Evolutionary conservation across 2,888 invertebrate species (phyloP).

Genomic region (Siphlonurus alternatus): DNA sequence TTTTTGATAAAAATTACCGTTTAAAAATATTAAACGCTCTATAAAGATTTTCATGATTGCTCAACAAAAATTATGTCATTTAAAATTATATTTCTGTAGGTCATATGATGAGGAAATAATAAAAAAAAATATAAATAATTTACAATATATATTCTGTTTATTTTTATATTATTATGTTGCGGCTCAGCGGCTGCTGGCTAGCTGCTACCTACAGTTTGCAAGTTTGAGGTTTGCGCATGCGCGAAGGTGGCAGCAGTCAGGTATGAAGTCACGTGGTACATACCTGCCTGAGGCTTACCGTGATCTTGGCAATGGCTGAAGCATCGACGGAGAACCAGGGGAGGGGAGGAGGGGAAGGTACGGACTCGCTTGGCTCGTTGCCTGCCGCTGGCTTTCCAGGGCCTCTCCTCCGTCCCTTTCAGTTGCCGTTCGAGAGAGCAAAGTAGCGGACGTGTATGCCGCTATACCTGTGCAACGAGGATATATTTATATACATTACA

Average conservation of each 20-base stretch:
- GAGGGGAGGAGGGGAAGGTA: background rate
- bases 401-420: background rate
- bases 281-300: background rate
- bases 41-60: no score
- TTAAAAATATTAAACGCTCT: no score
- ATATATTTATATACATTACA: background rate
- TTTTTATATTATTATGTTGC: background rate
- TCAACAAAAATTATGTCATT: no score
- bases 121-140: background rate
- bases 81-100: background rate
- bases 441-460: background rate
- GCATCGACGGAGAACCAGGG: background rate
- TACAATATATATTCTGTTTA: background rate
- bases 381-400: background rate
- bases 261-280: background rate
- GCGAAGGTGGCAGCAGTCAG: background rate
- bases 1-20: no score
- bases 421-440: background rate
- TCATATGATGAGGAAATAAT: background rate
- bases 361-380: background rate
- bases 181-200: background rate
- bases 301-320: slow-evolving; percentile 1
- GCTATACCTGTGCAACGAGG: background rate
- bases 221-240: background rate
- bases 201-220: no score